Conservation (phyloP, 2,888 invertebrate genomes). For the Hermodice carunculata region DNA sequence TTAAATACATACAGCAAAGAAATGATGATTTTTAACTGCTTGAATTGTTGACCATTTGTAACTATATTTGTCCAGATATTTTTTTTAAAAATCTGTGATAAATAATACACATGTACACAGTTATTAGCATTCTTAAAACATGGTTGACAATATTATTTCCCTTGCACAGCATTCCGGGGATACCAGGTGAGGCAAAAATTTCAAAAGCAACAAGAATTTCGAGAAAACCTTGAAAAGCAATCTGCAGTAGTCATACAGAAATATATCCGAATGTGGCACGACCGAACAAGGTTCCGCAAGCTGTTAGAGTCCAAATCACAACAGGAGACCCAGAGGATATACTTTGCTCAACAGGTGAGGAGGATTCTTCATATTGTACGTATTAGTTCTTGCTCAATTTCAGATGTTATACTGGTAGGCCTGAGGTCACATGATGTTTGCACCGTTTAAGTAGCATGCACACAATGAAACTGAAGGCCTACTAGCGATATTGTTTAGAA, state of each 20-base stretch:
- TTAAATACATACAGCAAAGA: no score
- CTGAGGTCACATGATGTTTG: no score
- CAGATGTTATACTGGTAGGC: no score
- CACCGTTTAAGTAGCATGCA: no score
- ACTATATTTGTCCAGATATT: not conserved
- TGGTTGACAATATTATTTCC: not conserved
- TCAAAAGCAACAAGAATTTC: not conserved
- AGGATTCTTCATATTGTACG: not conserved
- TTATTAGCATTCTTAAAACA: not conserved
- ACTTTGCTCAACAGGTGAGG: slow-evolving; percentile 88
- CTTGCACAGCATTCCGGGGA: slow-evolving; percentile 21
- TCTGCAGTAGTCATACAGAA: slow-evolving; percentile 78
- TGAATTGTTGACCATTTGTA: not conserved
- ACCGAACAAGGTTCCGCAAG: slow-evolving; percentile 29
- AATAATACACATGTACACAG: no score
- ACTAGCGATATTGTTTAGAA: no score
- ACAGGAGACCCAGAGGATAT: slow-evolving; percentile 85
- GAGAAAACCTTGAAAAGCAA: not conserved
- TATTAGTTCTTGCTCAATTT: no score
- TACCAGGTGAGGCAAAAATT: slow-evolving; percentile 14
- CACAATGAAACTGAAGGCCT: no score
- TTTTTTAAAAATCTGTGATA: no score
- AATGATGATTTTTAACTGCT: no score
- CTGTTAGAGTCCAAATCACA: slow-evolving; percentile 79
- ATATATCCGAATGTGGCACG: slow-evolving; percentile 83